phyloP scores from a whole-genome alignment of 1,140 invertebrate genomes.

The Colletes latitarsis region DNA sequence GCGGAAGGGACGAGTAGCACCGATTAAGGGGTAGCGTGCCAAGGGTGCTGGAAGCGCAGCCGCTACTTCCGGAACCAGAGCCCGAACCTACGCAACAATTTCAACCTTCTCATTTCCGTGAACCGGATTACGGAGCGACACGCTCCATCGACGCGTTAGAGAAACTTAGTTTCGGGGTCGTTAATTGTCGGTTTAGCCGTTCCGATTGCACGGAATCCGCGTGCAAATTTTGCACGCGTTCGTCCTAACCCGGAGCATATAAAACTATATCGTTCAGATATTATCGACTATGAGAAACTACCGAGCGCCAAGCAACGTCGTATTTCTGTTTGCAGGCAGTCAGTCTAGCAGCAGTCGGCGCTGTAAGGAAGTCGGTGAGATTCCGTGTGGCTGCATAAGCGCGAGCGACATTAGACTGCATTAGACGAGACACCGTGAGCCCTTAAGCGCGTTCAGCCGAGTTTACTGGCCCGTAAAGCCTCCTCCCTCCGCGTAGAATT shows the following conservation, averaged over 20 bases:
- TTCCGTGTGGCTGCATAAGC: not conserved
- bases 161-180: not conserved
- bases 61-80: constrained; percentile 80
- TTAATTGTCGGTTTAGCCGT: not conserved
- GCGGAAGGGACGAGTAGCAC: constrained; percentile 80
- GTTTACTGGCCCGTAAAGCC: constrained; percentile 43
- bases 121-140: not conserved
- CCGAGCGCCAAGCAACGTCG: too few relatives aligned
- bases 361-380: not conserved
- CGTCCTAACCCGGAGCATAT: too few relatives aligned
- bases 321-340: not conserved
- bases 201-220: not conserved
- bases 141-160: not conserved
- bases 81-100: constrained; percentile 68
- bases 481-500: constrained; percentile 24
- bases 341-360: not conserved
- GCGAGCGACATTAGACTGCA: not conserved
- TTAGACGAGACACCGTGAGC: constrained; percentile 21
- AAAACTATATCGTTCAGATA: too few relatives aligned
- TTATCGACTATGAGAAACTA: too few relatives aligned
- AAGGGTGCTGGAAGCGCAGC: constrained; percentile 74
- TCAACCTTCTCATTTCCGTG: not conserved
- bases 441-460: constrained; percentile 25
- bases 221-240: not conserved
- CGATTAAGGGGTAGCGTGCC: constrained; percentile 74